phyloP scores from a whole-genome alignment of 35 echinoderm and acorn worm genomes.

The Apostichopus californicus region DNA sequence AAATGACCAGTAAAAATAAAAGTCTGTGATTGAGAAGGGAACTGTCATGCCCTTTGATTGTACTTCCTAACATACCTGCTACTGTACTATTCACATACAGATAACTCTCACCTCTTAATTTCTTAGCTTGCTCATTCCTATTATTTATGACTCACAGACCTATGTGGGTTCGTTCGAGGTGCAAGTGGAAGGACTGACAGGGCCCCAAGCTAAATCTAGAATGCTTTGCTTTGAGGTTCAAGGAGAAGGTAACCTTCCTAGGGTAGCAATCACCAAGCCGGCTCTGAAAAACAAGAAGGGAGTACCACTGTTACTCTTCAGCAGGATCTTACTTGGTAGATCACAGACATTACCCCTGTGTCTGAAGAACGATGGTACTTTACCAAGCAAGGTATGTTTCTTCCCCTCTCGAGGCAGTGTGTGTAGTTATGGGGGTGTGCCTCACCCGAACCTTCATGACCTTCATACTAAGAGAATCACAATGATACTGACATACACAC shows the following conservation, averaged over 20 bases:
- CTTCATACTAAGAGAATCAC: no score
- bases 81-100: no score
- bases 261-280: conserved; percentile 85
- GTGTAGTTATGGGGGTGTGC: no score
- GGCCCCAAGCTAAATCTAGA: conserved; percentile 76
- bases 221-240: conserved; percentile 96
- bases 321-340: conserved; percentile 66
- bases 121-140: not conserved
- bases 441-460: no score
- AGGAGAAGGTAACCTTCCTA: conserved; percentile 95
- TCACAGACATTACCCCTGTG: conserved; percentile 87
- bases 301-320: conserved; percentile 81
- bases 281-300: conserved; percentile 97
- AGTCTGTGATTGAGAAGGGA: no score
- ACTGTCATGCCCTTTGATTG: no score
- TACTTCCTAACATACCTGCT: no score
- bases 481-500: no score
- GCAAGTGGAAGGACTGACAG: conserved; percentile 81
- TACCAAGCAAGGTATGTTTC: conserved; percentile 89
- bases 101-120: no score
- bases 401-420: not conserved
- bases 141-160: conserved; percentile 58
- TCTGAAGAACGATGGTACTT: conserved; percentile 91
- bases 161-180: conserved; percentile 92
- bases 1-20: no score